Conservation (phyloP, 2,888 invertebrate genomes). For the Steromphala cineraria region DNA sequence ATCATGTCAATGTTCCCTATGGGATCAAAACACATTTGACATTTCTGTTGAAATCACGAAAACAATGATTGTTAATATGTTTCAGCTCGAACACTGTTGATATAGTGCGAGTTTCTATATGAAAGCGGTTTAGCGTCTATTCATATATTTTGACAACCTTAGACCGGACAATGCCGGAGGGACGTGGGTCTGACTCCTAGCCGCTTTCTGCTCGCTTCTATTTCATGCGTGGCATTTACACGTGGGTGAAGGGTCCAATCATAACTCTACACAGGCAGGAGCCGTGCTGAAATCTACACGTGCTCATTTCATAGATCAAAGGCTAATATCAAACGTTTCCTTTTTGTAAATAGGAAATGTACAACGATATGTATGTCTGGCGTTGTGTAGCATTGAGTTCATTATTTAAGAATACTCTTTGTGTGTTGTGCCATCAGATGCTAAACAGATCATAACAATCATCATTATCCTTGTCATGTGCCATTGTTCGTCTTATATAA, state of each 20-base stretch:
- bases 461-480: too few species aligned
- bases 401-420: too few species aligned
- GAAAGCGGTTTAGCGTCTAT: slow-evolving; percentile 16
- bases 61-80: slow-evolving; percentile 20
- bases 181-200: background rate
- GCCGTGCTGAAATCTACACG: background rate
- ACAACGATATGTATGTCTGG: too few species aligned
- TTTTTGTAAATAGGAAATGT: too few species aligned
- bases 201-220: slow-evolving; percentile 9
- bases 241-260: background rate
- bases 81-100: slow-evolving; percentile 10
- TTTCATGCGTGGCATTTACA: slow-evolving; percentile 18
- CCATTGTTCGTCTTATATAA: too few species aligned
- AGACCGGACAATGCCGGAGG: slow-evolving; percentile 9
- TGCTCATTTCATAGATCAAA: background rate
- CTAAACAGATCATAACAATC: too few species aligned
- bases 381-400: too few species aligned
- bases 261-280: background rate
- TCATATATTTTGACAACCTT: slow-evolving; percentile 18
- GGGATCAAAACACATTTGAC: background rate
- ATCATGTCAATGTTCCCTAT: background rate
- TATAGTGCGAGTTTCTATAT: slow-evolving; percentile 9
- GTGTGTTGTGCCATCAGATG: too few species aligned
- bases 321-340: too few species aligned
- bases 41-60: slow-evolving; percentile 16